These are phyloP conservation scores for Augochlora pura DNA, from an alignment of 1,140 invertebrate species.

Conservation along the genomic window DNA sequence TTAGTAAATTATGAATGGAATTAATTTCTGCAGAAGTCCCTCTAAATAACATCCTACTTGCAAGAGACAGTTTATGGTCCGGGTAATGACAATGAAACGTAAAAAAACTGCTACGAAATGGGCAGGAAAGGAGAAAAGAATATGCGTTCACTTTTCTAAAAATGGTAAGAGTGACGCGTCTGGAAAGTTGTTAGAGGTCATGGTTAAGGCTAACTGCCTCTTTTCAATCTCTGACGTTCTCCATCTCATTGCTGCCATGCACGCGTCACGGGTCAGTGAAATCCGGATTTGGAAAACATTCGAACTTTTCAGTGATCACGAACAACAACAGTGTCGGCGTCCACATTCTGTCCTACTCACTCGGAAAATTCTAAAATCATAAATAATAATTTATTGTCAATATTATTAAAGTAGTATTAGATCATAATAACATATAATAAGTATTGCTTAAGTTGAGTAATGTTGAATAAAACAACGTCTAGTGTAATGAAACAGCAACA, in stretches of 20 bases:
- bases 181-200: conserved; percentile 48
- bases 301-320: not conserved
- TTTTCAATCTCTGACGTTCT: conserved; percentile 35
- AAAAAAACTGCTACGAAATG: not conserved
- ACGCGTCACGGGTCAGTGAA: conserved; percentile 43
- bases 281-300: conserved; percentile 23
- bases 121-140: not conserved
- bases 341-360: not conserved
- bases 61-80: too few species aligned
- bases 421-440: too few species aligned
- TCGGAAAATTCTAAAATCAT: not conserved
- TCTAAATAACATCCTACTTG: too few species aligned
- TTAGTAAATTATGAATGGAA: too few species aligned
- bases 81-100: not conserved
- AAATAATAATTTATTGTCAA: too few species aligned
- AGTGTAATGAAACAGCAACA: too few species aligned
- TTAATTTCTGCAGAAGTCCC: too few species aligned
- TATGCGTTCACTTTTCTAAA: conserved; percentile 8
- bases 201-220: conserved; percentile 52
- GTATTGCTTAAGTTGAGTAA: too few species aligned
- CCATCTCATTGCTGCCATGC: conserved; percentile 15
- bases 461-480: too few species aligned
- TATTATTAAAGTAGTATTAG: too few species aligned
- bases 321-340: not conserved
- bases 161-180: not conserved